Evolutionary conservation across 2,113 vertebrate species (phyloP), one percentile per base, ranked within the genome.

Genomic region (Limnothrissa miodon): DNA sequence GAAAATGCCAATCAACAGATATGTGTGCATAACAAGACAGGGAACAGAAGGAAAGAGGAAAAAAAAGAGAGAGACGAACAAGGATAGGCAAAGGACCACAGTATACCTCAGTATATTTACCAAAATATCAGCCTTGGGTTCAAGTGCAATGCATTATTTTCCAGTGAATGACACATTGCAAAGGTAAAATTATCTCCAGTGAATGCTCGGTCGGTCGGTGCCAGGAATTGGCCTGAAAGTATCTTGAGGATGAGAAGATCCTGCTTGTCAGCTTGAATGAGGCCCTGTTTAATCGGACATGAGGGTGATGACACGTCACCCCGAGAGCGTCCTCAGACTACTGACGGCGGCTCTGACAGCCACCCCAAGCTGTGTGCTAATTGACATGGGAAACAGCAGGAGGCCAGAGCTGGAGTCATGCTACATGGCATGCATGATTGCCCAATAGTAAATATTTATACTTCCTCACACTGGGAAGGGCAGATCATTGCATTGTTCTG

Each of bases 181-280:
- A 25, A 11, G 48, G 9, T 23, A 48, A 56, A 19, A 39, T 48
- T 11, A 10, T 81, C 21, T 23, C 23, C 36, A 17, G 51, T 53
- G 25, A 33, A 66, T 33, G 21, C 39, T 56, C 42, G 21, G n/a
- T 56, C 78, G 46, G 42, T 80, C 29, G 23, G n/a, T n/a, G n/a
- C n/a, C 21, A 62, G 70, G 44, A 81, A 84, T 59, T 81, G 48
- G 56, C 82, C 48, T 74, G 46, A 23, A 19, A 13, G 15, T 46
- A n/a, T 36, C 23, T 79, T 13, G 45, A 59, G 85, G 83, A 86
- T 39, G 36, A 81, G 66, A 80, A 66, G 59, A 83, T 79, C 85
- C 78, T 66, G 53, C 2, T 81, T 87, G 85, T 87, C 85, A 82
- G 62, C 25, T 88, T 19, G 81, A 84, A 86, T 88, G 78, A 87